Percentiles rank a stretch among this genome's conserved stretches.
Evolutionary conservation across 2,797 vertebrate genomes (phyloP).

Genomic region (Enteromius afrohamiltoni): DNA sequence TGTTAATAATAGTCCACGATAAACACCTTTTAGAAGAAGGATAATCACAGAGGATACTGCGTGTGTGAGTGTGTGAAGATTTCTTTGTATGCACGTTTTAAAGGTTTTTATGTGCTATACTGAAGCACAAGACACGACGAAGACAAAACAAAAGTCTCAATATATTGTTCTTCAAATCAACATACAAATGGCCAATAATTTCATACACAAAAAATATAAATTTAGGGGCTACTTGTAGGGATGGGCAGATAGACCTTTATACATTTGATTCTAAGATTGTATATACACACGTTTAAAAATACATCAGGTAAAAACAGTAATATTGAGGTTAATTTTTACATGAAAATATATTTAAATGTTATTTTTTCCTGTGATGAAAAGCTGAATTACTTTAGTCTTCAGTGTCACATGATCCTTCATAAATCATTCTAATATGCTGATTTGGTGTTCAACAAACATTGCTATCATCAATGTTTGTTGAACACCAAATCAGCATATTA

Average conservation of each 20-base stretch:
- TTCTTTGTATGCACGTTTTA: background rate
- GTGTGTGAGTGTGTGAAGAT: background rate
- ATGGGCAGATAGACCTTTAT: background rate
- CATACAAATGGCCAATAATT: background rate
- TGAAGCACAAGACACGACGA: background rate
- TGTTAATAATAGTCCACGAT: slow-evolving; percentile 24
- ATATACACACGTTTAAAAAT: background rate
- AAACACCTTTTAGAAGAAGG: slow-evolving; percentile 12
- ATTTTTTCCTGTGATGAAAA: background rate
- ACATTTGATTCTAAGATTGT: background rate
- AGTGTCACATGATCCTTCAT: background rate
- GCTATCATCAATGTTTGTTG: background rate
- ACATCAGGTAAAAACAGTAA: background rate
- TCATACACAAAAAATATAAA: background rate
- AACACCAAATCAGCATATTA: no score
- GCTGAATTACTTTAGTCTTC: background rate
- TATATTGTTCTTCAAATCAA: background rate
- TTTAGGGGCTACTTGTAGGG: background rate
- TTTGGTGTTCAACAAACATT: background rate
- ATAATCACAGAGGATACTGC: background rate
- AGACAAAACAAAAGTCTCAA: background rate
- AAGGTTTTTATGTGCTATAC: background rate
- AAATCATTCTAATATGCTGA: background rate
- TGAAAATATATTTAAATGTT: background rate
- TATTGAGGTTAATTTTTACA: background rate